phyloP scores from a whole-genome alignment of 2,113 vertebrate species.

The Cacatua alba region DNA sequence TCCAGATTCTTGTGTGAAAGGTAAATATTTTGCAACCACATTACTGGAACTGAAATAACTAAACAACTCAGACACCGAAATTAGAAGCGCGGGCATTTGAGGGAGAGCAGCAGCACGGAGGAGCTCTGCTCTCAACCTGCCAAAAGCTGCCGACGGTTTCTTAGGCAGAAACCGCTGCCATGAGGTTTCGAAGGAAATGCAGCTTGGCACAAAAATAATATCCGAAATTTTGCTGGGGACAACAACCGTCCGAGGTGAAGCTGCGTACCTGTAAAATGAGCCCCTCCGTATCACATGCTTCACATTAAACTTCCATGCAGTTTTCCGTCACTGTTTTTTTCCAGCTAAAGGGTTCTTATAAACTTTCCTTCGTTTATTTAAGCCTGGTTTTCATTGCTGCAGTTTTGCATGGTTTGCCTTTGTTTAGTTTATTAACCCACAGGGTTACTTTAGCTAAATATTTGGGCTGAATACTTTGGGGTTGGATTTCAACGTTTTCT shows the following conservation, averaged over 20 bases:
- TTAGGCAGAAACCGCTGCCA: neutral
- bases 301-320: slow-evolving; percentile 86
- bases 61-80: slow-evolving; percentile 17
- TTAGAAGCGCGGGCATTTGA: neutral
- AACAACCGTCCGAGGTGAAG: neutral
- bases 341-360: slow-evolving; percentile 88
- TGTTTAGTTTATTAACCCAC: slow-evolving; percentile 99
- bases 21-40: slow-evolving; percentile 62
- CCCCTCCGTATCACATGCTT: slow-evolving; percentile 85
- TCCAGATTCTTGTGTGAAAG: slow-evolving; percentile 60
- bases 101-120: neutral
- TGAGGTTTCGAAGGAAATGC: slow-evolving; percentile 11
- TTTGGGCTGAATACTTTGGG: slow-evolving; percentile 86
- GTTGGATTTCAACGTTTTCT: slow-evolving; percentile 89
- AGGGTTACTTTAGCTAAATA: slow-evolving; percentile 98
- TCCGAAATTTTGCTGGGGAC: neutral
- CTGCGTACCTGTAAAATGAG: slow-evolving; percentile 74
- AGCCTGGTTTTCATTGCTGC: slow-evolving; percentile 98
- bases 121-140: neutral
- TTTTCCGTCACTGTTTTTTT: slow-evolving; percentile 76
- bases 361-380: slow-evolving; percentile 94
- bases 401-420: slow-evolving; percentile 97
- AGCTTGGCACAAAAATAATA: neutral
- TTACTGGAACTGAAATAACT: slow-evolving; percentile 44
- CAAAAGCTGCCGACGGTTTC: neutral